Base-by-base conservation (phyloP, 2,797 vertebrate species). In the Bufotes viridis region DNA sequence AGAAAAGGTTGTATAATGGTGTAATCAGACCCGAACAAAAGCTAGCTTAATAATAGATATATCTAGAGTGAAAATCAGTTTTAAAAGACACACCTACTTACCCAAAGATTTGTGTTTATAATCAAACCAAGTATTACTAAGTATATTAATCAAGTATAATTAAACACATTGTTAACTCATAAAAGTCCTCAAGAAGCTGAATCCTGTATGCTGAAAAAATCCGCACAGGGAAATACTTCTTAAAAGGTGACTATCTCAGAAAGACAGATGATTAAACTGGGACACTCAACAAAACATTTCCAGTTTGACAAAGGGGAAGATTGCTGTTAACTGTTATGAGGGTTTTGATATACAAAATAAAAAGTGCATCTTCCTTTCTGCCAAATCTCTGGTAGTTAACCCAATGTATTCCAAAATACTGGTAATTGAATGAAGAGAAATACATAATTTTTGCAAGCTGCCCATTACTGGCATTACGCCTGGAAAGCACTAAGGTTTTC, bases 21-120 rank as follows among this genome's bases (percentile, higher is more conserved):
- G 83, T 65, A 15, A 78, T 78, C 60, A 78, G 74, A 85, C 74
- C 74, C 55, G 34, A 75, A 84, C 70, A 84, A 58, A 84, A 75
- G 61, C 53, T 51, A 78, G 42, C 74, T 85, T 85, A 55, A 76
- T 75, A n/a, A 84, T 85, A 85, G 24, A 63, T 78, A 78, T 65
- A 85, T 49, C 61, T 78, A 78, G 53, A 63, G 67, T 57, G 70
- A 87, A 78, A 87, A 55, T 78, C 58, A 57, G 14, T 61, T 87
- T 87, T 78, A 76, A 87, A 74, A 87, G 57, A 78, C 72, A 75
- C 86, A 67, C 60, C 34, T 87, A 82, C 70, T 87, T 76, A 83
- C 81, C 80, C 34, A 29, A 82, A 82, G 51, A 55, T 74, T 65
- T 82, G 34, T 75, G 65, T 75, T 76, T 72, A 78, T 82, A 24